These are phyloP conservation scores for Tanaodytes sp. DNA, from an alignment of 2,888 invertebrate species.

Conservation along the genomic window DNA sequence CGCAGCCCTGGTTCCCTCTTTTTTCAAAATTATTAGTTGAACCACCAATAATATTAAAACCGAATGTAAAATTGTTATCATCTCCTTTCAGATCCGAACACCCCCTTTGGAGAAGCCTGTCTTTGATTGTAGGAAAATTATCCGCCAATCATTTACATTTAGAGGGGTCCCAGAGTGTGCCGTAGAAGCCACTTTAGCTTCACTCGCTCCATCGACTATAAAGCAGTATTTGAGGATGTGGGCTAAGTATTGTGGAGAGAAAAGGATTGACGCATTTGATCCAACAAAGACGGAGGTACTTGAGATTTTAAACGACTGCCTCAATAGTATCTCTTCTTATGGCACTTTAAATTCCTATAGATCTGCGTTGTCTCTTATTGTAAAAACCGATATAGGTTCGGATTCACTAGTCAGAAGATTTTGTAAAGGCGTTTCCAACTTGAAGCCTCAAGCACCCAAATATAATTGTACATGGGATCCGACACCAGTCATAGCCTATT, in stretches of 20 bases:
- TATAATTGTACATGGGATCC: conserved; percentile 40
- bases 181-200: too few species aligned
- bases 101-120: conserved; percentile 21
- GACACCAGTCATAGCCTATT: not conserved
- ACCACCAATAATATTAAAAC: not conserved
- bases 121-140: conserved; percentile 28
- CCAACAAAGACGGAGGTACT: too few species aligned
- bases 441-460: conserved; percentile 46
- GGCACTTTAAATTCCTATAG: conserved; percentile 12
- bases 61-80: not conserved
- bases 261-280: not conserved
- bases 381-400: not conserved
- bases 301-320: conserved; percentile 1
- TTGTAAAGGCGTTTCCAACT: not conserved
- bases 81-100: conserved; percentile 54
- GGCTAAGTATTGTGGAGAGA: too few species aligned
- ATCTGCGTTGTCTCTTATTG: not conserved
- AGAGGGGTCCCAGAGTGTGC: conserved; percentile 2
- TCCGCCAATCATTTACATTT: conserved; percentile 1
- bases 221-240: too few species aligned
- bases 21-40: not conserved
- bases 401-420: not conserved
- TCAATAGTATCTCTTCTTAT: conserved; percentile 8
- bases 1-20: not conserved
- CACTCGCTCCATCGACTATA: not conserved